phyloP scores from a whole-genome alignment of 2,888 invertebrate species.

The Cantharis rufa region DNA sequence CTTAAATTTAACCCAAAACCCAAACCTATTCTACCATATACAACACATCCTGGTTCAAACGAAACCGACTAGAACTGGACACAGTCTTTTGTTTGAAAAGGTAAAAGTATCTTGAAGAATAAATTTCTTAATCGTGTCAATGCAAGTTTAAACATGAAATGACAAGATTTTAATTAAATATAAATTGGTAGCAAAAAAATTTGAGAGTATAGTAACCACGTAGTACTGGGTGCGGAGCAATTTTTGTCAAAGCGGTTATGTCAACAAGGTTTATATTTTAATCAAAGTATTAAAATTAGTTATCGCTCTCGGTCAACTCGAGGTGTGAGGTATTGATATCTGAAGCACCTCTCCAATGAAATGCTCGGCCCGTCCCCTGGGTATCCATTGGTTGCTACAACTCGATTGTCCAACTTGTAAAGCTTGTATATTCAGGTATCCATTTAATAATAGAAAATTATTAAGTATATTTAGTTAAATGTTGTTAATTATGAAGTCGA shows the following conservation, averaged over 20 bases:
- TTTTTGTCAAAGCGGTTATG: not conserved
- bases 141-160: conserved; percentile 24
- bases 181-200: not conserved
- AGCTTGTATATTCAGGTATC: conserved; percentile 21
- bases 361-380: conserved; percentile 27
- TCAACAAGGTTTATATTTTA: not conserved
- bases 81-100: not conserved
- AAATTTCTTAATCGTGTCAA: not conserved
- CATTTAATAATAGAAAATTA: conserved; percentile 15
- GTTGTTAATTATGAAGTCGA: not conserved
- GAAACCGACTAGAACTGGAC: not conserved
- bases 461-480: not conserved
- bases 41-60: not conserved
- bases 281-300: conserved; percentile 11
- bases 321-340: conserved; percentile 41
- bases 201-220: not conserved
- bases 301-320: conserved; percentile 36
- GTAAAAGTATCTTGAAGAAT: not conserved
- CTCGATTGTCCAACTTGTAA: conserved; percentile 20
- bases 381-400: conserved; percentile 27
- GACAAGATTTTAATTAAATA: not conserved
- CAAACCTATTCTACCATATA: not conserved
- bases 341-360: conserved; percentile 27
- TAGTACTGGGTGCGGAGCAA: not conserved
- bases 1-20: not conserved